Evolutionary conservation across 2,888 invertebrate genomes (phyloP).

Genomic region (Adelognathus sp.): DNA sequence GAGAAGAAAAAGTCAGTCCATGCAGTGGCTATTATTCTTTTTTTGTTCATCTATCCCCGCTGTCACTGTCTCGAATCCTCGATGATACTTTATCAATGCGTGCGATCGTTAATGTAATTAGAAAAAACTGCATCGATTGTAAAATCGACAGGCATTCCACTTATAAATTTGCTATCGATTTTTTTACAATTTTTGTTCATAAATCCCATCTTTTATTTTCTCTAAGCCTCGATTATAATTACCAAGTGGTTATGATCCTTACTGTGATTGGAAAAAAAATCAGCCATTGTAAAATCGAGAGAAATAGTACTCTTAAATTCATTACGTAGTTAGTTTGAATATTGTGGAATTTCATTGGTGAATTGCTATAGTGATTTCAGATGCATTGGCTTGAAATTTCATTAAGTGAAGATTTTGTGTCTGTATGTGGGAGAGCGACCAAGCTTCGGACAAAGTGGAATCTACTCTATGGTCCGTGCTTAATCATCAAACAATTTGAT

Average conservation of each 20-base stretch:
- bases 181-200: too few species aligned
- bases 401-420: too few species aligned
- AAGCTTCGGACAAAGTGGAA: slow-evolving; percentile 45
- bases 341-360: not conserved
- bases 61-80: not conserved
- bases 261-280: not conserved
- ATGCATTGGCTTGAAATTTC: too few species aligned
- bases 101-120: not conserved
- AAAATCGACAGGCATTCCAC: slow-evolving; percentile 17
- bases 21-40: not conserved
- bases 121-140: slow-evolving; percentile 3
- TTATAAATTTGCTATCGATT: slow-evolving; percentile 8
- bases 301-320: slow-evolving; percentile 16
- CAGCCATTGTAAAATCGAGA: slow-evolving; percentile 22
- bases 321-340: not conserved
- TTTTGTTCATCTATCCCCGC: not conserved
- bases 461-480: slow-evolving; percentile 26
- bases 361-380: not conserved
- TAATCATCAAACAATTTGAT: slow-evolving; percentile 41
- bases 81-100: not conserved
- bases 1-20: too few species aligned
- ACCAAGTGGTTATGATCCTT: not conserved
- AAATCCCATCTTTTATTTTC: not conserved
- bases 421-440: slow-evolving; percentile 27
- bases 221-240: not conserved